Evolutionary conservation across 1,140 invertebrate species (phyloP).

Genomic region (Bombus huntii): DNA sequence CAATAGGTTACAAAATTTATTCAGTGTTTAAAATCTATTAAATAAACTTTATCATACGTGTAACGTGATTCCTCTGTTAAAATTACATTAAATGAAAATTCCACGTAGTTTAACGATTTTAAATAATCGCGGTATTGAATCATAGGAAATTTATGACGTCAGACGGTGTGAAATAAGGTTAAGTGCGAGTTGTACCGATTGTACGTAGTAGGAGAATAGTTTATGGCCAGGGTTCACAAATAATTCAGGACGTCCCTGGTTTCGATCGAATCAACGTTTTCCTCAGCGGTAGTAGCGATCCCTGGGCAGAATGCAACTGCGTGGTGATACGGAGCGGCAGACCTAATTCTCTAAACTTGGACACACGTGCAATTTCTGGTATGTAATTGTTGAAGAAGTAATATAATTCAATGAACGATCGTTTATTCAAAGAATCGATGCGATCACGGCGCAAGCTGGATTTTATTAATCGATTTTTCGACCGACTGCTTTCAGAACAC

Average conservation of each 20-base stretch:
- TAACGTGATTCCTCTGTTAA: background rate
- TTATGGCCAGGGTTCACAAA: background rate
- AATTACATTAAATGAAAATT: background rate
- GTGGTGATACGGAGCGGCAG: slow-evolving; percentile 28
- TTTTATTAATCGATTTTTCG: slow-evolving; percentile 38
- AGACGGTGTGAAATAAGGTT: slow-evolving; percentile 22
- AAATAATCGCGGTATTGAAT: no score
- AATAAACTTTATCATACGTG: background rate
- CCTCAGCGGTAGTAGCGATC: slow-evolving; percentile 50
- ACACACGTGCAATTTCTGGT: slow-evolving; percentile 41
- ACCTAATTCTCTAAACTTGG: slow-evolving; percentile 45
- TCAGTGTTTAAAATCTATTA: background rate
- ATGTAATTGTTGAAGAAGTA: slow-evolving; percentile 26
- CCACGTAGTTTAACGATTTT: background rate
- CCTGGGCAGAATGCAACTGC: slow-evolving; percentile 50
- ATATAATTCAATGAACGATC: background rate
- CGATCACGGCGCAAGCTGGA: background rate
- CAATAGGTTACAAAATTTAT: background rate
- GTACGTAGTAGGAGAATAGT: no score
- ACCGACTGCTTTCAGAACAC: slow-evolving; percentile 51
- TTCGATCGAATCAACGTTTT: slow-evolving; percentile 61
- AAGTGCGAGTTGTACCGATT: background rate
- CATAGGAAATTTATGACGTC: background rate
- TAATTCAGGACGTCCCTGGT: slow-evolving; percentile 43
- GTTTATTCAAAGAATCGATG: background rate